Base-by-base conservation (phyloP, 2,113 vertebrate genomes). In the Dasyprocta punctata region DNA sequence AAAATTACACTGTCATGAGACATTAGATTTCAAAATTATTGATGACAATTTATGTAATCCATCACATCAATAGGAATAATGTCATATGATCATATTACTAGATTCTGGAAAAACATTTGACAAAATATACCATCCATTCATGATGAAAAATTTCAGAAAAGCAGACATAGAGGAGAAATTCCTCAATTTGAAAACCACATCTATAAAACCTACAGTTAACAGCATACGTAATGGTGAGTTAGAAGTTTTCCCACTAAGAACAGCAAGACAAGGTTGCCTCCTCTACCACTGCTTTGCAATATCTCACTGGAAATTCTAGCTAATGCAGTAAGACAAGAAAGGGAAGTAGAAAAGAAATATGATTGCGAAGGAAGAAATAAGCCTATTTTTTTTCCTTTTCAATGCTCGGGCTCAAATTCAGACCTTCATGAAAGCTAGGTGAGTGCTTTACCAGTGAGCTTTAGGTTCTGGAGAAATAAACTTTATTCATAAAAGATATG, bases 31-130 rank as follows among this genome's bases (percentile, higher is more conserved):
- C 5, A 87, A 44, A 87, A 90, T 83, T 90, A 3, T 86, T 92
- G 30, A 47, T 82, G 38, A 69, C 38, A 28, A 47, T 90, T 95
- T 56, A 26, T 83, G 38, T 78, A 49, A 61, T 47, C 33, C 12
- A 92, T 95, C 33, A 58, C 5, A 61, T 92, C 58, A 78, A 24
- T 22, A 83, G 44, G 36, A 75, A 86, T 47, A 96, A 93, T 81
- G 85, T 52, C 26, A 30, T 54, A 30, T 92, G 22, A 26, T 69
- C 13, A 28, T 60, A 67, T 77, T 54, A 71, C 56, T 75, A 92
- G 38, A 80, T 38, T 16, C n/a, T 69, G 4, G 78, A 69, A 89
- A 81, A 3, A 1, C 61, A 85, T 78, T 84, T 85, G 38, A 78
- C 2, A 30, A 78, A 80, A 69, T 44, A 19, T 54, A 58, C 3